Conservation (phyloP, 2,888 invertebrate species). For the Papilio demoleus region DNA sequence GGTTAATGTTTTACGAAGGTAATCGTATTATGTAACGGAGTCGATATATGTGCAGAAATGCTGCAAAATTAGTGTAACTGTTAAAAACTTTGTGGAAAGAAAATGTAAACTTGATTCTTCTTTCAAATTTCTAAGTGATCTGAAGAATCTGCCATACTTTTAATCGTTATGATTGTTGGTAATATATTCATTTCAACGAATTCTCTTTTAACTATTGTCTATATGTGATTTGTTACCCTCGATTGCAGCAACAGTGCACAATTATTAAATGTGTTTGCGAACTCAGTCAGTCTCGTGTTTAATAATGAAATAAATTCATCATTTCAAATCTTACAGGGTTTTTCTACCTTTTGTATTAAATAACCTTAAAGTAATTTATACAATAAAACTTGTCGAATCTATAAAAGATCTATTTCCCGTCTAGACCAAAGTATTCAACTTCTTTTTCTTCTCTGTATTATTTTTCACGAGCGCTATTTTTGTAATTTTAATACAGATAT, state of each 20-base stretch:
- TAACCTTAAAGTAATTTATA: background rate
- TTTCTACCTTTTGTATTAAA: background rate
- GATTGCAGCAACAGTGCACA: background rate
- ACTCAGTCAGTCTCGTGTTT: slow-evolving; percentile 31
- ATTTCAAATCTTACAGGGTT: background rate
- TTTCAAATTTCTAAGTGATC: too few relatives aligned
- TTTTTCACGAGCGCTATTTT: background rate
- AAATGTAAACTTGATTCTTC: background rate
- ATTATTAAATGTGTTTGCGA: slow-evolving; percentile 4
- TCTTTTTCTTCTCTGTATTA: background rate
- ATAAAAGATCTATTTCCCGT: background rate
- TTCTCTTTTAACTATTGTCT: too few relatives aligned
- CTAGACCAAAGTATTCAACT: background rate
- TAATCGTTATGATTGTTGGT: too few relatives aligned
- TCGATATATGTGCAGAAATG: background rate
- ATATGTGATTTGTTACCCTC: too few relatives aligned
- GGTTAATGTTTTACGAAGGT: slow-evolving; percentile 7
- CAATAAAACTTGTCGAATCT: slow-evolving; percentile 2
- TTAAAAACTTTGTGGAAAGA: background rate
- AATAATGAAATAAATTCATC: slow-evolving; percentile 22
- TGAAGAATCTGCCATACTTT: background rate
- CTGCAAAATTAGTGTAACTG: background rate
- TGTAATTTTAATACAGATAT: background rate
- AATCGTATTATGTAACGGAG: background rate
- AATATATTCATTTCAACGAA: too few relatives aligned